Evolutionary conservation across 30 jellyfish, hydroid and myxozoan genomes (phyloP).

Genomic region (Cassiopea andromeda): DNA sequence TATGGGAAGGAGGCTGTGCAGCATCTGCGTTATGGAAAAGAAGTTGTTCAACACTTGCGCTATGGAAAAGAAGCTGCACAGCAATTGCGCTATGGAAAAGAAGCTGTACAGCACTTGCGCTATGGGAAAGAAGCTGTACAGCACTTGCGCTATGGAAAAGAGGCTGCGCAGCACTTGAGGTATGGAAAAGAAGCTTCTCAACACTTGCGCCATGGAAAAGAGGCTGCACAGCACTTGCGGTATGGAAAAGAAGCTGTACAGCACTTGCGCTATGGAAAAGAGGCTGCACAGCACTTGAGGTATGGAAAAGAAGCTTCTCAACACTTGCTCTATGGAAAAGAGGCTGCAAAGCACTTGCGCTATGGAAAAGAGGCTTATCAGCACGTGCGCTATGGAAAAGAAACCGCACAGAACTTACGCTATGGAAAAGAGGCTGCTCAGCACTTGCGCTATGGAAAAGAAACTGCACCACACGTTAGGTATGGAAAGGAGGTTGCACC

Average conservation of each 20-base stretch:
- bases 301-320: constrained; percentile 35
- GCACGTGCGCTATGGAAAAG: constrained; percentile 54
- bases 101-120: neutral
- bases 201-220: constrained; percentile 1
- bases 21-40: constrained; percentile 9
- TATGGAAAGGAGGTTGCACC: constrained; percentile 64
- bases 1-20: constrained; percentile 25
- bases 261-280: constrained; percentile 24
- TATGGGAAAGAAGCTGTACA: constrained; percentile 7
- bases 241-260: constrained; percentile 8
- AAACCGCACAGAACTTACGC: constrained; percentile 22
- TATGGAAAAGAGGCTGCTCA: constrained; percentile 49
- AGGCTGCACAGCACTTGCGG: neutral
- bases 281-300: constrained; percentile 27
- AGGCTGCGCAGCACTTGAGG: neutral
- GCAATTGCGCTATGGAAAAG: constrained; percentile 12
- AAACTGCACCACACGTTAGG: constrained; percentile 30
- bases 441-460: constrained; percentile 47
- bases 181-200: constrained; percentile 15
- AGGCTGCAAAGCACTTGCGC: constrained; percentile 15
- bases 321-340: constrained; percentile 36
- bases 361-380: constrained; percentile 47
- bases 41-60: neutral
- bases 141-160: neutral
- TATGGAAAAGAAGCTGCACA: constrained; percentile 8